These are phyloP conservation scores for Nyctalus aviator DNA, from an alignment of 2,797 vertebrate species.

Conservation along the genomic window DNA sequence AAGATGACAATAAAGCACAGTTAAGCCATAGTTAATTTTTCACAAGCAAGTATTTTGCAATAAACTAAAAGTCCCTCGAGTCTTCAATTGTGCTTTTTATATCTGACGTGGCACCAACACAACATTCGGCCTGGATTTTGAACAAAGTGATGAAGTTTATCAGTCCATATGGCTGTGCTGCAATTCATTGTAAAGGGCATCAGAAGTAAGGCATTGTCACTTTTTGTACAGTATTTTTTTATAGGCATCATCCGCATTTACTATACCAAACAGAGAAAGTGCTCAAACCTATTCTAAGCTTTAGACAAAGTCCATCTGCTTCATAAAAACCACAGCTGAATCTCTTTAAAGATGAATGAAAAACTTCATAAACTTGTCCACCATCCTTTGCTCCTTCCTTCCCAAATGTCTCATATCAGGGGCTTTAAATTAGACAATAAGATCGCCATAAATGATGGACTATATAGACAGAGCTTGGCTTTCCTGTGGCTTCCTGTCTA, in stretches of 20 bases:
- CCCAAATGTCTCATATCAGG: neutral
- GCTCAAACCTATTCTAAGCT: neutral
- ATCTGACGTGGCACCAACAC: neutral
- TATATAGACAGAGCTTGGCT: no score
- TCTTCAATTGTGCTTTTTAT: neutral
- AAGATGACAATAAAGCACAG: neutral
- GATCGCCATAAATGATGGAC: neutral
- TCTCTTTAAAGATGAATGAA: neutral
- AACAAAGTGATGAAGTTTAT: neutral
- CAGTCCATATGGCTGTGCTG: neutral
- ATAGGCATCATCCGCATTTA: neutral
- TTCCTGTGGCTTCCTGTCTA: neutral
- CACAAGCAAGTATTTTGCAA: neutral
- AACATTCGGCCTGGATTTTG: neutral
- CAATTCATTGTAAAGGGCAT: neutral
- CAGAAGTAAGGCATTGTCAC: neutral
- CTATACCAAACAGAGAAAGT: neutral
- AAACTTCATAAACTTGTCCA: neutral
- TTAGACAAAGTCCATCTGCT: neutral
- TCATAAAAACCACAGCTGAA: neutral
- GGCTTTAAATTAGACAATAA: neutral
- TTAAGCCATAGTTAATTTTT: neutral
- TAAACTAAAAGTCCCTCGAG: neutral
- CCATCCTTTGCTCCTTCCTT: neutral
- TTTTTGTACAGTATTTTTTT: neutral